Conservation (phyloP, 1,140 invertebrate genomes). For the Neotoxoptera formosana region DNA sequence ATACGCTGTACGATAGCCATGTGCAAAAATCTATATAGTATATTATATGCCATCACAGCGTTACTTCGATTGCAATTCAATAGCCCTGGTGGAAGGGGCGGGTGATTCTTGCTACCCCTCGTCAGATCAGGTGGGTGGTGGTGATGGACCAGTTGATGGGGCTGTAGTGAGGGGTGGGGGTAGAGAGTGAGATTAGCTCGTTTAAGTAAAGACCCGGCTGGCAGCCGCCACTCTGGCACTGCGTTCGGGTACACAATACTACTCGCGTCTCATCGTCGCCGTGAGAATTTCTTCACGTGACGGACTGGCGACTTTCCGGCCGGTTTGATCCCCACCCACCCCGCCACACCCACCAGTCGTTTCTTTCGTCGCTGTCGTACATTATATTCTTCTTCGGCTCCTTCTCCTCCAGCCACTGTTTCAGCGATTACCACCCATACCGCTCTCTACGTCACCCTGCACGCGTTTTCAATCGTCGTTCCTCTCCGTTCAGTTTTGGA, state of each 20-base stretch:
- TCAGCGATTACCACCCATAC: not conserved
- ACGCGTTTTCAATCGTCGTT: not conserved
- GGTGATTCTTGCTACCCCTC: not conserved
- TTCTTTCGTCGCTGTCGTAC: no score
- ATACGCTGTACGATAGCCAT: not conserved
- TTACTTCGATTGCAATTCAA: not conserved
- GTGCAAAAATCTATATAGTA: not conserved
- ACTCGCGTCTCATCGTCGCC: not conserved
- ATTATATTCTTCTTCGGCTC: not conserved
- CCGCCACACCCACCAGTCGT: not conserved
- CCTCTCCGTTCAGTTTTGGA: not conserved
- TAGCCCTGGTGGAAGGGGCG: not conserved
- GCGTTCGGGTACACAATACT: not conserved
- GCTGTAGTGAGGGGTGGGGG: not conserved
- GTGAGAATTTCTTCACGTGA: constrained; percentile 51
- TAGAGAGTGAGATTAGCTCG: constrained; percentile 38
- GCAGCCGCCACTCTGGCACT: not conserved
- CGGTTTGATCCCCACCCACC: not conserved
- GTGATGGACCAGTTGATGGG: not conserved
- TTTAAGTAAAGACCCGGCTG: constrained; percentile 48
- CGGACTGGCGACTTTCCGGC: constrained; percentile 51
- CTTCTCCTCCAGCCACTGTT: not conserved
- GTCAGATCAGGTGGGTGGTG: not conserved
- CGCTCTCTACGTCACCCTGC: not conserved
- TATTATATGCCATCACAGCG: not conserved